A percentile compares a stretch with the other conserved stretches of the same genome.
phyloP scores from a whole-genome alignment of 2,888 invertebrate genomes.

The Thyatira batis region DNA sequence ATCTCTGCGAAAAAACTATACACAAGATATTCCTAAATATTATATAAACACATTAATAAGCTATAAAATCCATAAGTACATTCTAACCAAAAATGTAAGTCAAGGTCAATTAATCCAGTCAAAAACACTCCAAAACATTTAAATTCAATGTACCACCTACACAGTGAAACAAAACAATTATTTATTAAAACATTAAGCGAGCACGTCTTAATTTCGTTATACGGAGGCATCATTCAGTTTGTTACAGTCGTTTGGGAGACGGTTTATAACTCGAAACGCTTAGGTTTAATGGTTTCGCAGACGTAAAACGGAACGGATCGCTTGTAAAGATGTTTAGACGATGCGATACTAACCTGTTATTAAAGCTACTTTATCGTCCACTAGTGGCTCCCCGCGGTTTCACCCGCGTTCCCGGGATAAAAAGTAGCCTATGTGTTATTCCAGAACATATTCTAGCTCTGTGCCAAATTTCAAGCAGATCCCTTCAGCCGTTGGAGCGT shows the following conservation, averaged over 20 bases:
- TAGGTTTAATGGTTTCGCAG: slow-evolving; percentile 37
- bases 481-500: too few relatives aligned
- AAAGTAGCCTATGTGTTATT: too few relatives aligned
- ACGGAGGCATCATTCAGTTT: slow-evolving; percentile 24
- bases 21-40: too few relatives aligned
- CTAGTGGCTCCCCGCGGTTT: too few relatives aligned
- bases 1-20: too few relatives aligned
- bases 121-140: neutral
- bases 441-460: too few relatives aligned
- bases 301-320: slow-evolving; percentile 49
- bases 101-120: neutral
- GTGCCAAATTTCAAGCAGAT: too few relatives aligned
- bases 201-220: neutral
- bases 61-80: too few relatives aligned
- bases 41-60: too few relatives aligned
- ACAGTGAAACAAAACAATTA: neutral
- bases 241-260: slow-evolving; percentile 33
- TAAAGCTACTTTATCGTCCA: neutral
- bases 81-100: too few relatives aligned
- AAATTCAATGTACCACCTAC: neutral
- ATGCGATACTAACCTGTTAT: slow-evolving; percentile 12
- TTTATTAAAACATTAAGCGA: slow-evolving; percentile 1
- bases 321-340: slow-evolving; percentile 29
- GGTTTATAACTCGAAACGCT: slow-evolving; percentile 43
- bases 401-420: too few relatives aligned